Conservation (phyloP, 2,888 invertebrate species). For the Andrena bicolor region DNA sequence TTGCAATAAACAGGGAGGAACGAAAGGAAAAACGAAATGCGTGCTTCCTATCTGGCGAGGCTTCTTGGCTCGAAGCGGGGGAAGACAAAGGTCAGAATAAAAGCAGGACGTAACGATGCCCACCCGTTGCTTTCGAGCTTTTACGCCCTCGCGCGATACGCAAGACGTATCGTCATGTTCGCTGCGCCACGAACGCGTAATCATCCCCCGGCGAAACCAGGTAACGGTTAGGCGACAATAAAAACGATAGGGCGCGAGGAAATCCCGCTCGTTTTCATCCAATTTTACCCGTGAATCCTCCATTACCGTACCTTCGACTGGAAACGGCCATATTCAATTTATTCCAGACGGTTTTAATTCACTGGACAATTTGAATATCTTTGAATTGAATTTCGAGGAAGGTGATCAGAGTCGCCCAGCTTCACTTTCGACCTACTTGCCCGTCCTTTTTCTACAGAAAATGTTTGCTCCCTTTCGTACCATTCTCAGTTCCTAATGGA, state of each 20-base stretch:
- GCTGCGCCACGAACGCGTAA: neutral
- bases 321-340: neutral
- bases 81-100: conserved; percentile 14
- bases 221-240: neutral
- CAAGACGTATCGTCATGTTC: conserved; percentile 48
- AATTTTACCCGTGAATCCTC: conserved; percentile 18
- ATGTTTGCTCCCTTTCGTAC: no score
- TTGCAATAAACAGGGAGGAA: conserved; percentile 10
- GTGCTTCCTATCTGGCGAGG: neutral
- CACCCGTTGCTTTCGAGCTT: conserved; percentile 17
- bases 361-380: neutral
- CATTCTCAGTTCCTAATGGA: no score
- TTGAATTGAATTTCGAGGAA: neutral
- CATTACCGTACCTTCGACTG: neutral
- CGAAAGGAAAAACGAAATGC: conserved; percentile 3
- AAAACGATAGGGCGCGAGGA: neutral
- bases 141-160: conserved; percentile 39
- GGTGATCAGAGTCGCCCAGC: no score
- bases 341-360: conserved; percentile 4
- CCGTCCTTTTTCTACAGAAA: no score
- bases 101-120: conserved; percentile 36
- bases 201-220: neutral
- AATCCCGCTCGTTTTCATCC: conserved; percentile 12
- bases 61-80: conserved; percentile 9
- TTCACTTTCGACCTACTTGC: no score